phyloP scores from a whole-genome alignment of 2,113 vertebrate genomes.

The Bagarius yarrelli region DNA sequence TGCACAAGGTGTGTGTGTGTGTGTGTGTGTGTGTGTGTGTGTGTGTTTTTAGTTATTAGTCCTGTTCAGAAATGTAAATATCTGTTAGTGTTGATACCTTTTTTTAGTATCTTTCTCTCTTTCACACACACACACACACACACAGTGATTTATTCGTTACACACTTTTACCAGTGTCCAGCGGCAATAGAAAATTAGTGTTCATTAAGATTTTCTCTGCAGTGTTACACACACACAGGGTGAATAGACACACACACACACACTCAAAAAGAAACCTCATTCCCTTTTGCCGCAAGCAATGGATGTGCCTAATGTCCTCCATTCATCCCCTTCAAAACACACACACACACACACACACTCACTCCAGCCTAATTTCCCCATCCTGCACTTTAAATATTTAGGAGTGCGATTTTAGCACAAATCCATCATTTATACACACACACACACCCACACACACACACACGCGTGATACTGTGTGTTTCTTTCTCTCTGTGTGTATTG shows the following conservation, averaged over 20 bases:
- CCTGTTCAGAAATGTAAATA: background rate
- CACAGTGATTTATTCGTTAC: background rate
- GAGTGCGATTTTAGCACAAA: slow-evolving; percentile 64
- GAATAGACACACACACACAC: slow-evolving; percentile 18
- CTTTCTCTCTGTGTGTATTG: background rate
- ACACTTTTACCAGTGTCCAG: slow-evolving; percentile 9
- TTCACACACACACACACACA: background rate
- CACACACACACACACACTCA: slow-evolving; percentile 36
- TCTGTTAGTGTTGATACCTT: background rate
- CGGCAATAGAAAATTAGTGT: slow-evolving; percentile 19
- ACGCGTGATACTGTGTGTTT: too few species aligned
- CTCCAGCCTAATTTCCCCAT: slow-evolving; percentile 22
- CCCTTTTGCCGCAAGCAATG: slow-evolving; percentile 46
- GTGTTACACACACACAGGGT: slow-evolving; percentile 10
- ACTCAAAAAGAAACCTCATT: slow-evolving; percentile 15
- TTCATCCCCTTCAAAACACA: slow-evolving; percentile 51
- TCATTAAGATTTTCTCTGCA: slow-evolving; percentile 33
- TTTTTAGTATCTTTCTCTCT: background rate
- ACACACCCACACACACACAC: slow-evolving; percentile 54
- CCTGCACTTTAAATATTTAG: slow-evolving; percentile 73
- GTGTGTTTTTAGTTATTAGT: slow-evolving; percentile 12
- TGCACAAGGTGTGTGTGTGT: slow-evolving; percentile 44
- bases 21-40: slow-evolving; percentile 20
- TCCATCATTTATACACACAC: slow-evolving; percentile 59
- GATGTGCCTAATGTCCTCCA: slow-evolving; percentile 58